A percentile compares a stretch with the other conserved stretches of the same genome.
phyloP scores from a whole-genome alignment of 2,113 vertebrate species.

The Tursiops truncatus region DNA sequence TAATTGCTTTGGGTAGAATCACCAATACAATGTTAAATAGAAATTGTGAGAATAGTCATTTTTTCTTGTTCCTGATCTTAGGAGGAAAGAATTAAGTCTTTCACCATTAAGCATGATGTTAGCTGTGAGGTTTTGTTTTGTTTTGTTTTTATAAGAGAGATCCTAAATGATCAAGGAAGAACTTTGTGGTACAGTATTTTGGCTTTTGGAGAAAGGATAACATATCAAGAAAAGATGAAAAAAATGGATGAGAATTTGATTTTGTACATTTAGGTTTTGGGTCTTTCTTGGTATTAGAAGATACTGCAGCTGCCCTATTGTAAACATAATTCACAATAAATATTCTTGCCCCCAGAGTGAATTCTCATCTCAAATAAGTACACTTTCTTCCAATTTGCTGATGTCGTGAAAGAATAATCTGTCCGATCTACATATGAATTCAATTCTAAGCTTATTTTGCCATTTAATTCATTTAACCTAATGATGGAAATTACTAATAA shows the following conservation, averaged over 20 bases:
- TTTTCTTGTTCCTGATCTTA: neutral
- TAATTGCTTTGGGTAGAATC: neutral
- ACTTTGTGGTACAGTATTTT: neutral
- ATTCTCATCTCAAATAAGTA: neutral
- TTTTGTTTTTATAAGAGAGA: neutral
- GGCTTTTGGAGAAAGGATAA: neutral
- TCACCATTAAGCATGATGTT: neutral
- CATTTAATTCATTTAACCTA: neutral
- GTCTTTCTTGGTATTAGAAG: neutral
- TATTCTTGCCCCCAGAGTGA: neutral
- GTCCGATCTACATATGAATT: neutral
- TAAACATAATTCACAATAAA: neutral
- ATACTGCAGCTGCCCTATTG: neutral
- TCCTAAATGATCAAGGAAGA: neutral
- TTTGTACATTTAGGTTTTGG: neutral
- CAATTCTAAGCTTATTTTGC: neutral
- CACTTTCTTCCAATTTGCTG: neutral
- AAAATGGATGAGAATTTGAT: neutral
- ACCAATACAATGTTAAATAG: neutral
- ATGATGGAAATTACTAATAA: constrained; percentile 20
- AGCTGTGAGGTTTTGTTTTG: neutral
- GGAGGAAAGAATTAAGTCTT: neutral
- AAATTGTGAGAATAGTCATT: neutral
- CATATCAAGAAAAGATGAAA: neutral
- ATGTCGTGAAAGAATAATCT: neutral